Conservation (phyloP, 1,140 invertebrate genomes). For the Diabrotica undecimpunctata region DNA sequence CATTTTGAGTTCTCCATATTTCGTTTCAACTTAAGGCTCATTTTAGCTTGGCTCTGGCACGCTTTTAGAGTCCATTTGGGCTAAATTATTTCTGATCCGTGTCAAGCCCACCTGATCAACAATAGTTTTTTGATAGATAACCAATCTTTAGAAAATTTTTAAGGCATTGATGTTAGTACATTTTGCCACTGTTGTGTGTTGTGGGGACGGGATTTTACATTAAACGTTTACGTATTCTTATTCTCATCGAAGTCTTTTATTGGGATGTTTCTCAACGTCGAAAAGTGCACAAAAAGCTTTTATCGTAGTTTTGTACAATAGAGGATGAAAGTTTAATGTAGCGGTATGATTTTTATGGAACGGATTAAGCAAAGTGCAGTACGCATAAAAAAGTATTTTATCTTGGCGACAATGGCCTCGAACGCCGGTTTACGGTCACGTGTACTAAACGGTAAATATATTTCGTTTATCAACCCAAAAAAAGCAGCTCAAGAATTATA, state of each 20-base stretch:
- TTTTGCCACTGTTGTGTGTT: background rate
- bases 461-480: too few relatives aligned
- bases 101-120: constrained; percentile 1
- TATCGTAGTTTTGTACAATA: too few relatives aligned
- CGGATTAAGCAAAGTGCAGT: too few relatives aligned
- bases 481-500: too few relatives aligned
- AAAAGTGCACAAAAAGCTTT: too few relatives aligned
- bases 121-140: constrained; percentile 3
- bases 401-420: too few relatives aligned
- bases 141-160: background rate
- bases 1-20: background rate
- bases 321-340: too few relatives aligned
- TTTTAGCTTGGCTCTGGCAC: background rate
- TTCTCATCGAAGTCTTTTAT: background rate
- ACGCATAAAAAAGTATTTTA: too few relatives aligned
- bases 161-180: background rate
- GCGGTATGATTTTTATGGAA: too few relatives aligned
- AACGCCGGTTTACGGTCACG: too few relatives aligned
- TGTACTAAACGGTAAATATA: too few relatives aligned
- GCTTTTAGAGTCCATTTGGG: background rate
- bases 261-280: background rate
- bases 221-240: background rate
- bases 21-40: background rate
- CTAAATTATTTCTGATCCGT: background rate
- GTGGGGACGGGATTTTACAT: background rate